Evolutionary conservation across 1,140 invertebrate species (phyloP).

Genomic region (Meloidogyne exigua): DNA sequence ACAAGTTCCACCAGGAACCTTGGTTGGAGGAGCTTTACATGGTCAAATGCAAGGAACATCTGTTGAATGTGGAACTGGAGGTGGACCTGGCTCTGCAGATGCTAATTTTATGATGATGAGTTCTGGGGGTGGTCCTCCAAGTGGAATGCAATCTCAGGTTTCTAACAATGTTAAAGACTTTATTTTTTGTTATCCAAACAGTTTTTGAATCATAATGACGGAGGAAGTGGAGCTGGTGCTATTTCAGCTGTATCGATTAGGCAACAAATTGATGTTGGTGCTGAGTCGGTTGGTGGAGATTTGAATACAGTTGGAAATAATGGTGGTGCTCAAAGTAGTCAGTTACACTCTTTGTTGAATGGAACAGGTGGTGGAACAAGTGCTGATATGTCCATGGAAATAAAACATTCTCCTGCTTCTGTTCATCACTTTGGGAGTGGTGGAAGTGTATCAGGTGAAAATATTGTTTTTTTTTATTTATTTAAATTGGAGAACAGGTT

Average conservation of each 20-base stretch:
- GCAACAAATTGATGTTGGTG: neutral
- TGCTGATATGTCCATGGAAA: slow-evolving; percentile 28
- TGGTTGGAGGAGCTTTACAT: neutral
- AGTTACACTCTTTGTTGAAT: slow-evolving; percentile 13
- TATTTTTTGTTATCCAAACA: neutral
- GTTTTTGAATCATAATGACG: slow-evolving; percentile 1
- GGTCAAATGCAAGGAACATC: neutral
- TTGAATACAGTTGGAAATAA: neutral
- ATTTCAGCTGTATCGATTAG: neutral
- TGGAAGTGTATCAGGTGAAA: slow-evolving; percentile 9
- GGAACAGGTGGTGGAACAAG: neutral
- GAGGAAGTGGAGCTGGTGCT: slow-evolving; percentile 3
- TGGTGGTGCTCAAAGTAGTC: slow-evolving; percentile 6
- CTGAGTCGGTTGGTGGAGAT: neutral
- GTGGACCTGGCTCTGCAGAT: neutral
- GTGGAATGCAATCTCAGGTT: neutral
- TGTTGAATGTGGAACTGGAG: neutral
- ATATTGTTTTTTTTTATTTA: neutral
- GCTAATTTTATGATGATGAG: neutral
- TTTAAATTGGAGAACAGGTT: neutral
- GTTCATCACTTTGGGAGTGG: slow-evolving; percentile 15
- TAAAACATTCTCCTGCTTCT: slow-evolving; percentile 40
- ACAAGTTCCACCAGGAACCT: neutral
- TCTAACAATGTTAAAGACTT: neutral
- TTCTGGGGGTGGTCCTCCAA: neutral